phyloP scores from a whole-genome alignment of 1,140 invertebrate species.

The Hycleus phaleratus region DNA sequence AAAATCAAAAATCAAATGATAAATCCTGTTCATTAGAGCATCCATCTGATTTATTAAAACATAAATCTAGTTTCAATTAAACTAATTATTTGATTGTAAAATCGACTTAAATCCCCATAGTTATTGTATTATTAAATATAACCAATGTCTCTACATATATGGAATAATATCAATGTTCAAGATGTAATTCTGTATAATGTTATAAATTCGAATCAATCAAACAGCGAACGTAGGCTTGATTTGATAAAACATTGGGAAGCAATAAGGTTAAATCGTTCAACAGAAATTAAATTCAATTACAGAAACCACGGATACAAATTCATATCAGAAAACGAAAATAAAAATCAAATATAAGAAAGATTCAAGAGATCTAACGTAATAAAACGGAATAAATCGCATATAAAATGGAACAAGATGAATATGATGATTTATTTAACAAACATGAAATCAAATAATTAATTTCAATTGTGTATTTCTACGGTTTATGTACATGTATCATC shows the following conservation, averaged over 20 bases:
- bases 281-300: constrained; percentile 15
- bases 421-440: too few relatives aligned
- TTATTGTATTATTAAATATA: too few relatives aligned
- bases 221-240: constrained; percentile 10
- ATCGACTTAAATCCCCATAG: too few relatives aligned
- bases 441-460: not conserved
- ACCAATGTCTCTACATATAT: too few relatives aligned
- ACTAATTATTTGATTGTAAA: too few relatives aligned
- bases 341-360: constrained; percentile 6
- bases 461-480: not conserved
- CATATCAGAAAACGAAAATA: not conserved
- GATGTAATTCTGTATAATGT: not conserved
- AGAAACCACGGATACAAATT: constrained; percentile 9
- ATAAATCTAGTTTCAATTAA: too few relatives aligned
- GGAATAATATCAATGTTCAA: too few relatives aligned
- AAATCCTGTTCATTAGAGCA: too few relatives aligned
- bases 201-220: constrained; percentile 11
- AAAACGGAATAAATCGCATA: too few relatives aligned
- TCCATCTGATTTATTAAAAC: too few relatives aligned
- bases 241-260: constrained; percentile 2
- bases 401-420: too few relatives aligned
- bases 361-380: not conserved
- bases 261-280: constrained; percentile 11
- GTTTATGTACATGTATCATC: not conserved
- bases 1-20: too few relatives aligned